Evolutionary conservation across 2,888 invertebrate species (phyloP), one percentile per base, ranked within the genome.

Genomic region (Ecliptopera silaceata): DNA sequence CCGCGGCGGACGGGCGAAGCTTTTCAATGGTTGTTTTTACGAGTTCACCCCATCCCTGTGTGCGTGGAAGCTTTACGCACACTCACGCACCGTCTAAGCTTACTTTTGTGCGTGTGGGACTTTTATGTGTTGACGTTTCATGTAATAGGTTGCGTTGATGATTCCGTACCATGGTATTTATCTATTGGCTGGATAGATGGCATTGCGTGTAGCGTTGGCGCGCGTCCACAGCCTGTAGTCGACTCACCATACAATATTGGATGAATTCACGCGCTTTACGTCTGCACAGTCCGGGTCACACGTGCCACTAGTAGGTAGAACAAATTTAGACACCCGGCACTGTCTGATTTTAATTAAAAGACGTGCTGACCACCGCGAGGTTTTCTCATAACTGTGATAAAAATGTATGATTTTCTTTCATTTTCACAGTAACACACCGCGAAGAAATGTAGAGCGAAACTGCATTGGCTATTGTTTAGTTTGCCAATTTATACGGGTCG

Each of bases 401-500:
- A 65, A 83, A 76, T 72, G 70, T 74, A 77, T 80, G 73, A 76
- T 80, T 78, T 80, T 78, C 79, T 87, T 82, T 87, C 82, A 80
- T 82, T 75, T 72, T 74, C 77, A 83, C 86, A 68, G 87, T 88
- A 88, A 85, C 85, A 80, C 79, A 75, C 80, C 84, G 82, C 86
- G 77, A 79, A 80, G 86, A 88, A 90, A 89, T 88, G 84, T 89
- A 73, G 82, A 88, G 79, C 83, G 83, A 86, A 87, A 91, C 91
- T 91, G 91, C 84, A 82, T 75, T 69, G 74, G 75, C 82, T 80
- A 89, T 88, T 91, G 91, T 92, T 92, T 91, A 86, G 89, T 88
- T 90, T 84, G 85, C 88, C 91, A 91, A 90, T 91, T 91, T 91
- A 91, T 91, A 91, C 89, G 88, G 85, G 83, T 90, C 85, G 88